Evolutionary conservation across 23 tunicate genomes (phyloP), one percentile per base, ranked within the genome.

Genomic region (Phallusia fumigata): DNA sequence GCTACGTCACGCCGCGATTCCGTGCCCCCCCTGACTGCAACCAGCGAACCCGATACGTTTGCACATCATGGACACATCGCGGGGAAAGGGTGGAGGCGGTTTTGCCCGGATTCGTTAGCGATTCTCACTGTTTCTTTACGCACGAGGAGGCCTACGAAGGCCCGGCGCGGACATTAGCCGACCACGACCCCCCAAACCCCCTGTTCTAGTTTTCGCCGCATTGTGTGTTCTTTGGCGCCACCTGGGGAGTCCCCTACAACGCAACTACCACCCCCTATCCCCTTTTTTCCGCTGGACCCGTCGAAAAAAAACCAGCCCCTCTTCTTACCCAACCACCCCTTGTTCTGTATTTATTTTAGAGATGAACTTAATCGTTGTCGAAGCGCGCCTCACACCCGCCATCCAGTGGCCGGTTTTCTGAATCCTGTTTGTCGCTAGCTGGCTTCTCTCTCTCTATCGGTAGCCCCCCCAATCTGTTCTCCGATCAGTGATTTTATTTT

Each of bases 341-440:
- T 58, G 69, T 58, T 58, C 69, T 58, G 69, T 58, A 58, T 58
- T 58, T 58, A 58, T 58, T 58, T 58, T 58, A 58, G 69, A 58
- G 69, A 58, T 58, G 69, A 58, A 58, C 69, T 58, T 58, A 58
- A 58, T 58, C 13, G 69, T 58, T 58, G 69, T 58, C 69, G 69
- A 58, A 58, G 69, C 69, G 69, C 69, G 47, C 5, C 47, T 40
- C 47, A 40, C n/a, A 10, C 47, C 5, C 47, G 69, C 69, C 69
- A 51, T 16, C 69, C 69, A 58, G 69, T 58, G 69, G 28, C 69
- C 69, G 69, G 69, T 58, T 58, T 58, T 24, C 28, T 24, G 69
- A 58, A 58, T 58, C 69, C 26, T 58, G 69, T 58, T 13, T 58
- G 15, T 13, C 69, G 69, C 69, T 58, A 58, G 69, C 69, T 58